A percentile compares a stretch with the other conserved stretches of the same genome.
Conservation (phyloP, 1,140 invertebrate species). For the Drosophila tropicalis region DNA sequence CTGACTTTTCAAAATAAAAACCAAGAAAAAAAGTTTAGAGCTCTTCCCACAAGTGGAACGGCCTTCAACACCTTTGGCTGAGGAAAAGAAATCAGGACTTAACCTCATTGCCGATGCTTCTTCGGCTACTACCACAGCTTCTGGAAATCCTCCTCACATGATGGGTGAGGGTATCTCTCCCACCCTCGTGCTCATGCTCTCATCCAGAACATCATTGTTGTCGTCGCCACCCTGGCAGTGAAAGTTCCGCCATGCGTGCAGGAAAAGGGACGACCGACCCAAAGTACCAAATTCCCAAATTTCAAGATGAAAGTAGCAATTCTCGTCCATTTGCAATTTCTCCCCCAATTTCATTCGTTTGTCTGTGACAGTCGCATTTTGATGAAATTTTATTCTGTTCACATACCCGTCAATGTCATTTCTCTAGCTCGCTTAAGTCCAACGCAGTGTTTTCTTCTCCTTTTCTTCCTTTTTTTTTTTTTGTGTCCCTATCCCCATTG, state of each 20-base stretch:
- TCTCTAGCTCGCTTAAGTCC: constrained; percentile 65
- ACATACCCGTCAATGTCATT: constrained; percentile 78
- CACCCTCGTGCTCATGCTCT: constrained; percentile 9
- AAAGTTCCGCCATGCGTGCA: constrained; percentile 65
- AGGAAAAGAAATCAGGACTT: constrained; percentile 6
- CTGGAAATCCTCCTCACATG: neutral
- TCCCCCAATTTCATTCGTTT: constrained; percentile 51
- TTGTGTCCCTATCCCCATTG: constrained; percentile 52
- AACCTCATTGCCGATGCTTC: neutral
- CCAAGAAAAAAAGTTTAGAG: neutral
- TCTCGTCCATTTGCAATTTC: constrained; percentile 76
- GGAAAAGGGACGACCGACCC: constrained; percentile 21
- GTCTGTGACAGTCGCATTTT: constrained; percentile 69
- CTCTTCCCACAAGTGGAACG: constrained; percentile 41
- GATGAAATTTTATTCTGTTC: constrained; percentile 80
- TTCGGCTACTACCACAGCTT: neutral
- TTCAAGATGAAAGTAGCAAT: constrained; percentile 76
- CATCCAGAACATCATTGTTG: constrained; percentile 11
- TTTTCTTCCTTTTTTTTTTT: constrained; percentile 56
- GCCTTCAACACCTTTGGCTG: constrained; percentile 61
- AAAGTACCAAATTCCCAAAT: constrained; percentile 65
- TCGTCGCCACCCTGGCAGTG: constrained; percentile 49
- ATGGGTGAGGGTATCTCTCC: constrained; percentile 13
- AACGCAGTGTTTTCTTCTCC: constrained; percentile 32
- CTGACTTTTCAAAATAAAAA: neutral